Percentiles rank a stretch among this genome's conserved stretches.
Evolutionary conservation across 2,113 vertebrate genomes (phyloP).

Genomic region (Maccullochella peelii): DNA sequence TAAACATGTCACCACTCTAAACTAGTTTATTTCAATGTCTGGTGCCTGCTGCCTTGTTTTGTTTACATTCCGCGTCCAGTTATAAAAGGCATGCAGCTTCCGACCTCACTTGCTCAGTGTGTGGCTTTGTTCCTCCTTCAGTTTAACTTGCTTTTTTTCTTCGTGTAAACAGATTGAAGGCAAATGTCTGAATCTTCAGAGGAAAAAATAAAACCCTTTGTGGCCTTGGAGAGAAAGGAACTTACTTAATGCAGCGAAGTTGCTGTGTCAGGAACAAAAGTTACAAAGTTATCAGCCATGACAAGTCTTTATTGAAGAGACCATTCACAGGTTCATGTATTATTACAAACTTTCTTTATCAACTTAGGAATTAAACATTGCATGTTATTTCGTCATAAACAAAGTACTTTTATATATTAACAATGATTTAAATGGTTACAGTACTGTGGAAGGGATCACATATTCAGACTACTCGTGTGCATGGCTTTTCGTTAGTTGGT

Average conservation of each 20-base stretch:
- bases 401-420: neutral
- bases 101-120: conserved; percentile 24
- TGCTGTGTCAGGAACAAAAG: neutral
- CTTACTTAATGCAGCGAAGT: neutral
- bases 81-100: neutral
- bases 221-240: neutral
- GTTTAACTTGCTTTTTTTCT: conserved; percentile 14
- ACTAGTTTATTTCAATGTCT: neutral
- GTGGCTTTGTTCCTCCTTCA: conserved; percentile 12
- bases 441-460: neutral
- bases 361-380: neutral
- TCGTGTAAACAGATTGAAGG: conserved; percentile 20
- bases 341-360: neutral
- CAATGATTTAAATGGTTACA: neutral
- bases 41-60: neutral
- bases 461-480: neutral
- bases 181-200: neutral
- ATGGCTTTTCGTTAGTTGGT: neutral
- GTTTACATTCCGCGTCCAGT: neutral
- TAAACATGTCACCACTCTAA: neutral
- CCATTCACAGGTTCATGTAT: conserved; percentile 1
- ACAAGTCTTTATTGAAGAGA: neutral
- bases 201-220: neutral
- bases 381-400: neutral
- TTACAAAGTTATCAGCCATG: neutral